phyloP scores from a whole-genome alignment of 2,888 invertebrate genomes.

The Drosophila limbata region DNA sequence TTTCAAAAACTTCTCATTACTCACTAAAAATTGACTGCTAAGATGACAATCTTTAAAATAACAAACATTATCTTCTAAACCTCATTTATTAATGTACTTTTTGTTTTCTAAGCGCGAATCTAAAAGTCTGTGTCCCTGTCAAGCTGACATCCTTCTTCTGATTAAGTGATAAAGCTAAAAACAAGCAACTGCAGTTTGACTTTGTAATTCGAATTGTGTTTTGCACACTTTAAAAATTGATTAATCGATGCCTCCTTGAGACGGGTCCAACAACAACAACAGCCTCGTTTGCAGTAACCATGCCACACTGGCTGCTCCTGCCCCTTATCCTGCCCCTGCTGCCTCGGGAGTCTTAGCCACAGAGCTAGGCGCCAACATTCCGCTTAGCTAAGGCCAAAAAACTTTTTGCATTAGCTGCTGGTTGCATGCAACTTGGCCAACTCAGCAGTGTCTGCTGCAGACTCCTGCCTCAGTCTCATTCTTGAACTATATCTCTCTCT shows the following conservation, averaged over 20 bases:
- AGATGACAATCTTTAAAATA: no score
- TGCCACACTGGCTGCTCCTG: neutral
- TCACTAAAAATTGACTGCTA: no score
- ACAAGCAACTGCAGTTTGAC: constrained; percentile 2
- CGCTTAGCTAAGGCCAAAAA: constrained; percentile 56
- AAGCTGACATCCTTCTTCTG: neutral
- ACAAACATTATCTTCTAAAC: no score
- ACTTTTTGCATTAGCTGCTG: constrained; percentile 75
- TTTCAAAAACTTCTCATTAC: neutral
- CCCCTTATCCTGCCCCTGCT: neutral
- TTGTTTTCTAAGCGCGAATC: neutral
- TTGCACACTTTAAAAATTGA: constrained; percentile 30
- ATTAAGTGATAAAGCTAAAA: constrained; percentile 1
- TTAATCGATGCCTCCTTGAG: constrained; percentile 41
- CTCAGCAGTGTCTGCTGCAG: constrained; percentile 41
- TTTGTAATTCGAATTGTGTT: constrained; percentile 19
- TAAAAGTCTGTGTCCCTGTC: neutral
- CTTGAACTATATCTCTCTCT: neutral
- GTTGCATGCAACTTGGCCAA: constrained; percentile 52
- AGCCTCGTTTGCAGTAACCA: neutral
- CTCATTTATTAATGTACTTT: neutral
- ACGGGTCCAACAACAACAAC: constrained; percentile 3
- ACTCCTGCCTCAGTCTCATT: constrained; percentile 1
- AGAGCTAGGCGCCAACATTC: constrained; percentile 60
- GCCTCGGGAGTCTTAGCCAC: neutral